Conservation (phyloP, 2,797 vertebrate genomes). For the Phrynocephalus guinanensis region DNA sequence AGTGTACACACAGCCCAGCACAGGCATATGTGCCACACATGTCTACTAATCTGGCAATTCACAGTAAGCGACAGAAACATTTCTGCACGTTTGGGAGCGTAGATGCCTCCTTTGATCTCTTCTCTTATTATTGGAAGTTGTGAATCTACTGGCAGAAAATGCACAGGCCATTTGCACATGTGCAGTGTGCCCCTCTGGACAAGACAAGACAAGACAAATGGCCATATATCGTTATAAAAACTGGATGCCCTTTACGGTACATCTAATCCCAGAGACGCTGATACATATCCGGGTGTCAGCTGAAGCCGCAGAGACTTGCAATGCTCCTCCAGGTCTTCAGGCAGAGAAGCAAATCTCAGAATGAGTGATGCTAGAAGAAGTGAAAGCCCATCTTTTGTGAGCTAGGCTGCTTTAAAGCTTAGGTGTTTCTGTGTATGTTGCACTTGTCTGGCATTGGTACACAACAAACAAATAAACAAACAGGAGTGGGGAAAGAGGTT, state of each 20-base stretch:
- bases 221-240: neutral
- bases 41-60: slow-evolving; percentile 15
- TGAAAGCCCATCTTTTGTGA: too few species aligned
- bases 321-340: too few species aligned
- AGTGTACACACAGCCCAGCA: neutral
- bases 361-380: too few species aligned
- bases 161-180: neutral
- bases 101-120: neutral
- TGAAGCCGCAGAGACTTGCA: too few species aligned
- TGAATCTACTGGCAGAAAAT: neutral
- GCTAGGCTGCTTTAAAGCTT: too few species aligned
- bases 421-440: too few species aligned
- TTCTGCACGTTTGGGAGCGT: neutral
- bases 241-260: neutral
- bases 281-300: too few species aligned
- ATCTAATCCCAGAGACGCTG: neutral
- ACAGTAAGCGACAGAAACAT: neutral
- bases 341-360: too few species aligned
- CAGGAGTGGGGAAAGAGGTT: too few species aligned
- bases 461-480: too few species aligned
- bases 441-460: too few species aligned
- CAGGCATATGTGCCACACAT: slow-evolving; percentile 11
- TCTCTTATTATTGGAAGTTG: neutral
- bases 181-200: neutral
- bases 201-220: neutral